phyloP scores from a whole-genome alignment of 2,113 vertebrate species.

The Lepidothrix coronata region DNA sequence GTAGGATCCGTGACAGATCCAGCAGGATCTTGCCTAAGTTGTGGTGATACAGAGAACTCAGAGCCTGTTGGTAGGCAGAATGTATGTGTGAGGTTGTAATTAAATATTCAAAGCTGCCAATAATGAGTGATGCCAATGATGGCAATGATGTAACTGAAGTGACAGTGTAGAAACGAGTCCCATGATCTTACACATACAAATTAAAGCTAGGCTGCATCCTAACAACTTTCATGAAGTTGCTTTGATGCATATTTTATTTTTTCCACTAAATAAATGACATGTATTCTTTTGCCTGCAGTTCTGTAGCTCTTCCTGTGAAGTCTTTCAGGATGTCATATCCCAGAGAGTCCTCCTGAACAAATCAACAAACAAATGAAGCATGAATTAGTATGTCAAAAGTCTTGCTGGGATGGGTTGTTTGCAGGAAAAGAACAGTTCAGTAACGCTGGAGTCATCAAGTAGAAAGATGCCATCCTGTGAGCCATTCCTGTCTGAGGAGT shows the following conservation, averaged over 20 bases:
- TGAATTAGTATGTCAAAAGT: background rate
- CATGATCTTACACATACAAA: background rate
- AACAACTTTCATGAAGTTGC: background rate
- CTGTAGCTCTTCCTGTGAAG: background rate
- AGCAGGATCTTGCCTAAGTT: background rate
- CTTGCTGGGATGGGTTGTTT: background rate
- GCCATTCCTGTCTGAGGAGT: background rate
- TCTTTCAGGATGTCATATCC: background rate
- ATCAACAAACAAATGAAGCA: background rate
- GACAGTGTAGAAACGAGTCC: background rate
- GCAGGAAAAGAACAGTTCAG: background rate
- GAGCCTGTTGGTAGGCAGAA: background rate
- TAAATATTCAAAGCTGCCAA: constrained; percentile 20
- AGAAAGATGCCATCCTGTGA: background rate
- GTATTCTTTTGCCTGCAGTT: background rate
- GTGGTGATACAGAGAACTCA: background rate
- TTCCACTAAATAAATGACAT: background rate
- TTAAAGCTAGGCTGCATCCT: background rate
- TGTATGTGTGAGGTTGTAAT: background rate
- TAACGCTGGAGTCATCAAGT: background rate
- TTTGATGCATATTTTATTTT: background rate
- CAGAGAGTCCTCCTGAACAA: background rate
- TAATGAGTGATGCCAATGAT: background rate
- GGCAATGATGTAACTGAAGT: background rate
- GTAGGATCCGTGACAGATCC: background rate